Evolutionary conservation across 2,888 invertebrate species (phyloP).

Genomic region (Linnaemya vulpina): DNA sequence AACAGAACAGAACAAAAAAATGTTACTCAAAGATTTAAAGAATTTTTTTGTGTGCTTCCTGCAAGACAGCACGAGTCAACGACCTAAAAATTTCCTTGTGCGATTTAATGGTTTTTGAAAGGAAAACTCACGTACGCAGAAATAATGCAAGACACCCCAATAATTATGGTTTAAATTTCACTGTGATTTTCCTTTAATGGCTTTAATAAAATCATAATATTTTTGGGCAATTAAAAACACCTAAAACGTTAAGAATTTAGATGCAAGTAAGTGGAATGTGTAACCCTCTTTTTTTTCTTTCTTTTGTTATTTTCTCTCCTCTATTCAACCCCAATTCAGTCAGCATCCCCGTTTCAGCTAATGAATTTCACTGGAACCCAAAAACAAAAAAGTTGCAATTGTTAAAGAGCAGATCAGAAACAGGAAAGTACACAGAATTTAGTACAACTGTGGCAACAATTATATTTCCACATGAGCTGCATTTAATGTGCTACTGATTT

Average conservation of each 20-base stretch:
- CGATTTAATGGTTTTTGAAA: neutral
- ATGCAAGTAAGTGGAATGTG: constrained; percentile 20
- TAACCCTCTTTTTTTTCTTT: constrained; percentile 26
- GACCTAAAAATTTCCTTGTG: constrained; percentile 43
- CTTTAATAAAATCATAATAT: constrained; percentile 71
- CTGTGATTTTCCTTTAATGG: constrained; percentile 59
- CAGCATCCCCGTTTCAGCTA: constrained; percentile 31
- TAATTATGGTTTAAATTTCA: constrained; percentile 65
- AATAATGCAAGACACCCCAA: constrained; percentile 52
- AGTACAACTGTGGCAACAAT: constrained; percentile 75
- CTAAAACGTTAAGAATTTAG: constrained; percentile 60
- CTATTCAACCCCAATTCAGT: constrained; percentile 50
- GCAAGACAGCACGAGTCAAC: constrained; percentile 36
- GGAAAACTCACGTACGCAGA: neutral
- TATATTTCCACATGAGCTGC: constrained; percentile 81
- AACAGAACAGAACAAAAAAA: neutral
- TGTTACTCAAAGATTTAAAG: constrained; percentile 9
- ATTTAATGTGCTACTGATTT: constrained; percentile 81
- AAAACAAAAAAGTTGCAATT: constrained; percentile 41
- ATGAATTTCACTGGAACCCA: constrained; percentile 23
- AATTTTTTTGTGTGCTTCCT: neutral
- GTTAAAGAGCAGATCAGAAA: constrained; percentile 44
- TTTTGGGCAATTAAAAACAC: constrained; percentile 71
- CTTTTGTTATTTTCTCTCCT: neutral
- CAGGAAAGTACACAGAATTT: constrained; percentile 9